Base-by-base conservation (phyloP, 23 tunicate genomes). In the Ciona savignyi region DNA sequence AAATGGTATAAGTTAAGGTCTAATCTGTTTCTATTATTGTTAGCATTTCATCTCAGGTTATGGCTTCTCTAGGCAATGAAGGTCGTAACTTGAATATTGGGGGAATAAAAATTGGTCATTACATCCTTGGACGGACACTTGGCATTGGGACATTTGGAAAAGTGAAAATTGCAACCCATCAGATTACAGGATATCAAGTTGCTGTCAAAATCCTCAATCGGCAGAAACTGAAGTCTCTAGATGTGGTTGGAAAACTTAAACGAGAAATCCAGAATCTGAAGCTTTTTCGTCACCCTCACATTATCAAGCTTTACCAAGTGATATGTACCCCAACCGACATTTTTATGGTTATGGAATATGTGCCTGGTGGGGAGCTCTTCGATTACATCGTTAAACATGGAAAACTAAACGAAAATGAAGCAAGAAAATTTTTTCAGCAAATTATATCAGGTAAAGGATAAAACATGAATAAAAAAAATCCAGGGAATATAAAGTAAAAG, bases 321-420 rank as follows among this genome's bases (percentile, higher is more conserved):
- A 82, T 89, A 68, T 91, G 96, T 64, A 85, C 96, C 0, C 99
- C 99, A 0, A 95, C 99, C 20, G 99, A 95, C 60, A 83, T 95
- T 28, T 95, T 95, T 69, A 84, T 95, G 99, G 99, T 95, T 1
- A 95, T 95, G 99, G 99, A 95, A 84, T 95, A 95, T 80, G 99
- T 95, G 0, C 93, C 99, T 28, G 99, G 99, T 27, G 99, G 99
- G 4, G 99, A 95, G 56, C 69, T 95, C 33, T 95, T 95, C 69
- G 99, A 95, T 72, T 95, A 95, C 73, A 95, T 95, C 67, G 95
- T 91, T 32, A 80, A 80, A 42, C 85, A 95, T 78, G 99, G 99
- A 72, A 89, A 89, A 68, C 75, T 95, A 6, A 72, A 80, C 42
- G 99, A 95, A 69, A 60, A 34, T 73, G 99, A 95, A 70, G 96